A percentile compares a stretch with the other conserved stretches of the same genome.
Conservation (phyloP, 1,140 invertebrate genomes). For the Macrocentrus cingulum region DNA sequence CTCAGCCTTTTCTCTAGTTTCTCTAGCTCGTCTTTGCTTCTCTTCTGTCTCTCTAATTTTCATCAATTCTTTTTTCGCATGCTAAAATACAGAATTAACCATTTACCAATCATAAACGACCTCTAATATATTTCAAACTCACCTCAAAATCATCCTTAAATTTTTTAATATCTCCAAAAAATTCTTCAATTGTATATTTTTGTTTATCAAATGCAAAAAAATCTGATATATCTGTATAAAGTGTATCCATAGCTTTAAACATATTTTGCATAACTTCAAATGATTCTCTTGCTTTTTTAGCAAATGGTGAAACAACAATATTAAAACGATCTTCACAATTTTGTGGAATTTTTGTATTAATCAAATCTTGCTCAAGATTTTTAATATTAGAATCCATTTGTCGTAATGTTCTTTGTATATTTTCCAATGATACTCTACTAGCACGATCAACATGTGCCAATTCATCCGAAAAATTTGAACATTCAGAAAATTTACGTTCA, state of each 20-base stretch:
- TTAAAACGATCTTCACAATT: constrained; percentile 79
- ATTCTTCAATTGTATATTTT: constrained; percentile 95
- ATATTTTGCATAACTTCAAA: constrained; percentile 88
- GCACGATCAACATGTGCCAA: constrained; percentile 82
- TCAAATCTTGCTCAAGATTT: constrained; percentile 85
- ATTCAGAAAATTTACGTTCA: constrained; percentile 85
- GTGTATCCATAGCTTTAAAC: constrained; percentile 88
- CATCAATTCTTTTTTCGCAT: constrained; percentile 83
- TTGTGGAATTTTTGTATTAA: constrained; percentile 76
- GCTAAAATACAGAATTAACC: constrained; percentile 65
- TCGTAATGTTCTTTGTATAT: constrained; percentile 79
- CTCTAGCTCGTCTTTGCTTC: constrained; percentile 79
- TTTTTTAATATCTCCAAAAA: constrained; percentile 92
- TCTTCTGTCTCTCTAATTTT: constrained; percentile 84
- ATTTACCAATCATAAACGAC: too few relatives aligned
- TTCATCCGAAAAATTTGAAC: constrained; percentile 83
- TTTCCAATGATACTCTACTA: constrained; percentile 82
- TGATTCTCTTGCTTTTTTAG: constrained; percentile 78
- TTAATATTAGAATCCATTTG: constrained; percentile 85
- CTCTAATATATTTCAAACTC: too few relatives aligned
- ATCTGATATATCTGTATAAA: constrained; percentile 84
- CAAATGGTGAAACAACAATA: constrained; percentile 82
- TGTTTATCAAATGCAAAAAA: constrained; percentile 91
- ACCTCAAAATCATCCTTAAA: constrained; percentile 93
- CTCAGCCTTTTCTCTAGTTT: constrained; percentile 83